Evolutionary conservation across 2,113 vertebrate species (phyloP), one percentile per base, ranked within the genome.

Genomic region (Thunnus thynnus): DNA sequence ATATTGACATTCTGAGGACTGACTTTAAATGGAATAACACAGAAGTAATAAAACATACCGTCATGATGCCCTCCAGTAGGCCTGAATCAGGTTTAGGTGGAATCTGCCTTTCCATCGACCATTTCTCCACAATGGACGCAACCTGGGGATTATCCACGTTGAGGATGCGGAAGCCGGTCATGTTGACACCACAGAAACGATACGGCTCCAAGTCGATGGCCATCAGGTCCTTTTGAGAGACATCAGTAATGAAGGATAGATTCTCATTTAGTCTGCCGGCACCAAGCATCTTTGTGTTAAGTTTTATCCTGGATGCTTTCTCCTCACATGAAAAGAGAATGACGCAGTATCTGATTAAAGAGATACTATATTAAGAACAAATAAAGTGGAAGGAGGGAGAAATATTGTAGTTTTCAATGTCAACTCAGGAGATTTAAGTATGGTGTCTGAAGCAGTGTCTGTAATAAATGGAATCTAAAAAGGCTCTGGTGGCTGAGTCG

Each of bases 131-230:
- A 47, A 99, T 97, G 87, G 97, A 95, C 1, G 97, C 95, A 3
- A 99, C 98, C 6, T 98, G 97, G 0, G 98, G 97, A 92, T 98
- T 99, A 64, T 99, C 98, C 86, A 98, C 97, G 0, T 99, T 99
- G 79, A 99, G 95, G 94, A 99, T 99, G 27, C 98, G 97, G 92
- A 99, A 99, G 48, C 98, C 98, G 0, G 98, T 99, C 95, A 99
- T 96, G 91, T 99, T 99, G 79, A 99, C 98, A 3, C 98, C 98
- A 0, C 98, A 99, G 94, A 98, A 99, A 86, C 97, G 98, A 18
- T 99, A 99, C 10, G 97, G 97, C 87, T 99, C 98, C 90, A 99
- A 95, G 94, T 99, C 97, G 78, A 99, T 95, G 16, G 98, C 98
- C 89, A 99, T 98, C 87, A 99, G 96, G 93, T 99, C 98, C 98